These are phyloP conservation scores for Eutrigla gurnardus DNA, from an alignment of 2,797 vertebrate genomes.

Conservation along the genomic window DNA sequence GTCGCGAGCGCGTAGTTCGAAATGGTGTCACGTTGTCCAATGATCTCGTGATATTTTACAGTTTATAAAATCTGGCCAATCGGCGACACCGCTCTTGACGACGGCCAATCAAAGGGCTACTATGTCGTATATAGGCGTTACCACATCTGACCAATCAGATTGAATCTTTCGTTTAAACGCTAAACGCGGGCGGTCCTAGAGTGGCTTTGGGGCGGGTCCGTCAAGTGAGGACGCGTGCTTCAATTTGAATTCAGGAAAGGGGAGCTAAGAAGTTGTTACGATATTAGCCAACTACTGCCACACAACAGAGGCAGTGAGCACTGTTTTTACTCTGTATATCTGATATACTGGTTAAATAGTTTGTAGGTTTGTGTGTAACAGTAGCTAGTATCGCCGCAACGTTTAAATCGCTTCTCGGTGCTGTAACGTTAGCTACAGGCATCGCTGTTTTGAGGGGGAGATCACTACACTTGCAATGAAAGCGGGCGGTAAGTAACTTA, in stretches of 20 bases:
- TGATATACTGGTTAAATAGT: not conserved
- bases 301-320: conserved; percentile 3
- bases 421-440: conserved; percentile 24
- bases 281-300: conserved; percentile 29
- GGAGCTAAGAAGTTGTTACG: conserved; percentile 43
- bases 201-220: conserved; percentile 65
- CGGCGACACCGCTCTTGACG: accelerated
- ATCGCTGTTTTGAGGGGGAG: conserved; percentile 37
- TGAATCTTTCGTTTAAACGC: conserved; percentile 83
- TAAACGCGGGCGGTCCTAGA: conserved; percentile 80
- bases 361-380: not conserved
- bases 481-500: conserved; percentile 84
- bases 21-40: conserved; percentile 79
- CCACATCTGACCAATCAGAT: conserved; percentile 64
- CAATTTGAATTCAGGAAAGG: conserved; percentile 72
- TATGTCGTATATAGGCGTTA: conserved; percentile 25
- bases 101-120: conserved; percentile 61
- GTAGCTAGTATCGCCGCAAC: not conserved
- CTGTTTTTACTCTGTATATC: too few relatives aligned
- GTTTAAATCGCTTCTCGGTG: conserved; percentile 42
- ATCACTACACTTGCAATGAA: conserved; percentile 83
- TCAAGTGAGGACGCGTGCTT: conserved; percentile 66
- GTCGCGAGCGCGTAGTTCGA: conserved; percentile 85
- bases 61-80: conserved; percentile 74
- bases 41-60: conserved; percentile 40